phyloP scores from a whole-genome alignment of 2,888 invertebrate species.

The Campaea margaritaria region DNA sequence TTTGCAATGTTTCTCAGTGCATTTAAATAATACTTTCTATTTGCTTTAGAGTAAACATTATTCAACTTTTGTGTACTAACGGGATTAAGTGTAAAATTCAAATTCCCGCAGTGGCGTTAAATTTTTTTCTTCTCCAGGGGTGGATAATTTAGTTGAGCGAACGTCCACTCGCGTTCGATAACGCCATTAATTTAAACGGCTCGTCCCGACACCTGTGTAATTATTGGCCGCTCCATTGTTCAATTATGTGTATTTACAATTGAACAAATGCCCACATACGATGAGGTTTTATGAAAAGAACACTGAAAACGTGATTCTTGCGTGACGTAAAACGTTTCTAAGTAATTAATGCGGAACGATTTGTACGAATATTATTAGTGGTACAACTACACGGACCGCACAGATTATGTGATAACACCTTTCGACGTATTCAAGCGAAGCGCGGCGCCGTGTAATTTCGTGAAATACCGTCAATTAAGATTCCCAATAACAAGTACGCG shows the following conservation, averaged over 20 bases:
- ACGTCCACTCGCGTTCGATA: constrained; percentile 53
- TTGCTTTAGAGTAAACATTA: constrained; percentile 17
- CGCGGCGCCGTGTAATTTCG: constrained; percentile 42
- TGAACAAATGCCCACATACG: constrained; percentile 54
- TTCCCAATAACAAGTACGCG: constrained; percentile 58
- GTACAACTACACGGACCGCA: constrained; percentile 35
- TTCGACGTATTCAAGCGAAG: constrained; percentile 39
- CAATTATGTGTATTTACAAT: constrained; percentile 64
- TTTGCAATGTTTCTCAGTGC: constrained; percentile 5
- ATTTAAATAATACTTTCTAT: constrained; percentile 1
- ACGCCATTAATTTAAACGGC: constrained; percentile 61
- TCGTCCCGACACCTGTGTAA: constrained; percentile 58
- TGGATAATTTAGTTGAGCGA: constrained; percentile 47
- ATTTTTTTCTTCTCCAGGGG: constrained; percentile 41
- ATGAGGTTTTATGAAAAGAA: constrained; percentile 56
- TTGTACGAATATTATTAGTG: constrained; percentile 61
- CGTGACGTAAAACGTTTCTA: constrained; percentile 63
- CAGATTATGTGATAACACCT: constrained; percentile 56
- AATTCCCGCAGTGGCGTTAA: constrained; percentile 38
- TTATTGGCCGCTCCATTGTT: constrained; percentile 60
- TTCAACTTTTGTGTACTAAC: constrained; percentile 34
- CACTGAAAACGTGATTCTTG: constrained; percentile 60
- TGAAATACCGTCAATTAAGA: constrained; percentile 58
- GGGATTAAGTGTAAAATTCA: constrained; percentile 34
- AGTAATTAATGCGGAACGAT: constrained; percentile 68